Evolutionary conservation across 2,888 invertebrate species (phyloP), one percentile per base, ranked within the genome.

Genomic region (Orchestes rusci): DNA sequence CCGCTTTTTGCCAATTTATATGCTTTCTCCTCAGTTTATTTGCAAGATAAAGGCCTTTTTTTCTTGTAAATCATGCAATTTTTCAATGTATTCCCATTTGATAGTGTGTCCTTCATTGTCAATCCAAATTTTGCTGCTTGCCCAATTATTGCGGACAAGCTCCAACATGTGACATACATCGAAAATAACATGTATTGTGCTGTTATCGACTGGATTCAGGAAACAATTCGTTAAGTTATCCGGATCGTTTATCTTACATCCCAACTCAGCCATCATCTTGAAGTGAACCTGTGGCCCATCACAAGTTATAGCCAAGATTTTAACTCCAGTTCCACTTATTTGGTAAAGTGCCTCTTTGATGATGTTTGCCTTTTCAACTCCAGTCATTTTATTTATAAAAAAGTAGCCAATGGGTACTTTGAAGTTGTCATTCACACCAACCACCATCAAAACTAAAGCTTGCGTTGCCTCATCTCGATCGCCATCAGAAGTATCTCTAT

Each of bases 1-100:
- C 47, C 16, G 45, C 47, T 38, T 40, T 42, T 27, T 33, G n/a
- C 43, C 50, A 52, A 27, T 53, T 16, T n/a, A 53, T 43, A 17
- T 52, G 47, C 1, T 20, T 10, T 37, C 32, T 50, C 27, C 41
- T 37, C 8, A 50, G 17, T 32, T 43, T 50, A 18, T 19, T 53
- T 13, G 33, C 50, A 8, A 50, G 7, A 16, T 15, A 16, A 4
- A 40, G 39, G 4, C 13, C 20, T 30, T 49, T n/a, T 36, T 10
- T 17, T 53, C 45, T 48, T 53, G 47, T 4, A 51, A 19, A 12
- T 31, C 15, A 39, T 46, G 29, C 4, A 51, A 35, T 27, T 37
- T 36, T 28, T 44, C 29, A 19, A 50, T 43, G 12, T 30, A 45
- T 8, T 37, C 20, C 16, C 16, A 39, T 2, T 39, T 32, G 19